Evolutionary conservation across 2,888 invertebrate genomes (phyloP).

Genomic region (Paralinhomoeus sp.): DNA sequence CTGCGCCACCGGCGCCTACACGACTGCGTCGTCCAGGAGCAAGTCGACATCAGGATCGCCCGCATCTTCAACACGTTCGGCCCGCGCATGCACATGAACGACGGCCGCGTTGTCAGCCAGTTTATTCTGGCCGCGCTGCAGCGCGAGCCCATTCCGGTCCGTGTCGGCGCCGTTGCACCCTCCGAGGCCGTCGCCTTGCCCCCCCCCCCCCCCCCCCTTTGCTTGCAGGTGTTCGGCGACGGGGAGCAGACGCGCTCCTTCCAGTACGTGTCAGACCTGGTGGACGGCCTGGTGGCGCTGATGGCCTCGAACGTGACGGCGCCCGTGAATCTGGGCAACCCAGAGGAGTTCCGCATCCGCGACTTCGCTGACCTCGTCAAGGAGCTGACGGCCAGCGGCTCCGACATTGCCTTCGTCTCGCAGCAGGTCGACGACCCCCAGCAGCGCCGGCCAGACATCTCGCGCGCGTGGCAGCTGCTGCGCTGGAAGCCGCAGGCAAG

Average conservation of each 20-base stretch:
- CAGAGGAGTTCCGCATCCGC: slow-evolving; percentile 83
- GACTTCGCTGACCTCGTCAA: slow-evolving; percentile 37
- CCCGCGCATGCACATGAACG: slow-evolving; percentile 94
- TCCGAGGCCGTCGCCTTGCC: too few relatives aligned
- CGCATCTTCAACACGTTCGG: slow-evolving; percentile 97
- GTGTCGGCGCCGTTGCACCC: neutral
- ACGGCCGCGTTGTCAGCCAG: slow-evolving; percentile 92
- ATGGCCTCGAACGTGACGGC: slow-evolving; percentile 74
- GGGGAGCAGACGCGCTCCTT: slow-evolving; percentile 59
- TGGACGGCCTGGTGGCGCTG: slow-evolving; percentile 67
- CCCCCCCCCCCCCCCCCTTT: too few relatives aligned
- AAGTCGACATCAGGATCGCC: slow-evolving; percentile 76
- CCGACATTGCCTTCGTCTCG: slow-evolving; percentile 54
- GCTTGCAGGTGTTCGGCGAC: slow-evolving; percentile 33
- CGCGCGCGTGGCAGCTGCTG: slow-evolving; percentile 54
- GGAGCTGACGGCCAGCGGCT: slow-evolving; percentile 44
- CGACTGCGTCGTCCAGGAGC: slow-evolving; percentile 40
- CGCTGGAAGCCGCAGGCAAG: slow-evolving; percentile 72
- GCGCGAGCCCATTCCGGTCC: slow-evolving; percentile 74
- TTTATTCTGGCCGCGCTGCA: slow-evolving; percentile 88
- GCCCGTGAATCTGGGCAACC: slow-evolving; percentile 90
- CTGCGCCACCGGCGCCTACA: neutral
- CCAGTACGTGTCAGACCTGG: slow-evolving; percentile 88
- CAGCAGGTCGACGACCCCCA: slow-evolving; percentile 91
- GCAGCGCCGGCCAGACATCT: slow-evolving; percentile 73